phyloP scores from a whole-genome alignment of 2,888 invertebrate species.

The Itoplectis maculator region DNA sequence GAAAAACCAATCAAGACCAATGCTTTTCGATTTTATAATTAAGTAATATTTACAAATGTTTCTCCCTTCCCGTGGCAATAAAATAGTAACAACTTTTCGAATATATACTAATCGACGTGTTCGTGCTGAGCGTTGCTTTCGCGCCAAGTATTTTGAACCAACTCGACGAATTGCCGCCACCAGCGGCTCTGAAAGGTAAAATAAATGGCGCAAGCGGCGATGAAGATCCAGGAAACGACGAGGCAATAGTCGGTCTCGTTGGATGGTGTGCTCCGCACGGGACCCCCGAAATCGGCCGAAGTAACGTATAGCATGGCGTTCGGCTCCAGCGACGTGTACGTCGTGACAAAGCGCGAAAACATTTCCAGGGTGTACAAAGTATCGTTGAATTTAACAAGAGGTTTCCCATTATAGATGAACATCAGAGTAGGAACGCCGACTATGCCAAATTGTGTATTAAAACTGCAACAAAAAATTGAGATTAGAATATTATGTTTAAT shows the following conservation, averaged over 20 bases:
- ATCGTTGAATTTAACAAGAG: constrained; percentile 93
- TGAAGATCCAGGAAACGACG: constrained; percentile 94
- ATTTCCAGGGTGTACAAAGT: constrained; percentile 92
- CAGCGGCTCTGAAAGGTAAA: constrained; percentile 91
- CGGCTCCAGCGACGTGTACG: constrained; percentile 90
- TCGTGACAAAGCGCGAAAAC: constrained; percentile 91
- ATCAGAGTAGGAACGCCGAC: constrained; percentile 95
- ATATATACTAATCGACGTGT: constrained; percentile 87
- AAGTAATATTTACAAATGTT: constrained; percentile 7
- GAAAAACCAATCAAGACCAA: neutral
- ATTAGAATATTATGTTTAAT: too few relatives aligned
- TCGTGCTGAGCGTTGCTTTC: constrained; percentile 94
- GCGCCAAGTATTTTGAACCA: constrained; percentile 94
- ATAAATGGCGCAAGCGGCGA: constrained; percentile 90
- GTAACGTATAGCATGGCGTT: constrained; percentile 89
- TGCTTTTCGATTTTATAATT: neutral
- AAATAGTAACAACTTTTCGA: neutral
- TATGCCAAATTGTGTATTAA: constrained; percentile 96
- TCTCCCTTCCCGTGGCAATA: neutral
- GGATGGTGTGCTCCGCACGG: constrained; percentile 91
- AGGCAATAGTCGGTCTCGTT: constrained; percentile 93
- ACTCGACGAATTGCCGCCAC: constrained; percentile 93
- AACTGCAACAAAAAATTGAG: constrained; percentile 86
- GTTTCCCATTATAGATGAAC: constrained; percentile 95
- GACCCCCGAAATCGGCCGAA: constrained; percentile 92